Conservation (phyloP, 1,140 invertebrate species). For the Bombus affinis region DNA sequence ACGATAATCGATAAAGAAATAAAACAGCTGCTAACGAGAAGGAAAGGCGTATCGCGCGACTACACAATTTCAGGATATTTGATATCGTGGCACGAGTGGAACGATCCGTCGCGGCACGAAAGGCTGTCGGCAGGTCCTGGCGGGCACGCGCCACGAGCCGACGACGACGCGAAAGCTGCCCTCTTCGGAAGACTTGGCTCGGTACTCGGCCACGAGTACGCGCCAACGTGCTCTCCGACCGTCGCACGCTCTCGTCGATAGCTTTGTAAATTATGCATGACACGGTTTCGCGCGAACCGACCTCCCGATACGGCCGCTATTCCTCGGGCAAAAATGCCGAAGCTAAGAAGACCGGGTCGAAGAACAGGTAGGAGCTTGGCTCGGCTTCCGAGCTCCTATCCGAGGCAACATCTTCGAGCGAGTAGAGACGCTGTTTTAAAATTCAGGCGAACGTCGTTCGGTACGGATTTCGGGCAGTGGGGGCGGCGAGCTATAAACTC, state of each 20-base stretch:
- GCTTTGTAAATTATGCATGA: conserved; percentile 61
- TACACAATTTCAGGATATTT: not conserved
- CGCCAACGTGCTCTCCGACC: not conserved
- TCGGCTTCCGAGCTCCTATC: no score
- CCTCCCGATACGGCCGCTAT: conserved; percentile 8
- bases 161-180: not conserved
- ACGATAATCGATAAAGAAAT: not conserved
- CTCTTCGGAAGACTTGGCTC: not conserved
- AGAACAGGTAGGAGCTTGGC: conserved; percentile 16
- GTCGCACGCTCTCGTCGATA: conserved; percentile 43
- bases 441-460: conserved; percentile 44
- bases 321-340: not conserved
- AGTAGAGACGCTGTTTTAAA: conserved; percentile 44
- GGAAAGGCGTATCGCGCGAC: no score
- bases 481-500: conserved; percentile 44
- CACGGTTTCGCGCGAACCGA: conserved; percentile 18
- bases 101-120: not conserved
- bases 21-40: no score
- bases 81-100: no score
- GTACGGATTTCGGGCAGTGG: conserved; percentile 34
- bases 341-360: not conserved
- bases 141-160: not conserved
- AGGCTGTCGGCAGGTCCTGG: not conserved
- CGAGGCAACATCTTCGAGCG: not conserved
- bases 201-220: conserved; percentile 9